phyloP scores from a whole-genome alignment of 1,140 invertebrate genomes.

The Babylonia areolata region DNA sequence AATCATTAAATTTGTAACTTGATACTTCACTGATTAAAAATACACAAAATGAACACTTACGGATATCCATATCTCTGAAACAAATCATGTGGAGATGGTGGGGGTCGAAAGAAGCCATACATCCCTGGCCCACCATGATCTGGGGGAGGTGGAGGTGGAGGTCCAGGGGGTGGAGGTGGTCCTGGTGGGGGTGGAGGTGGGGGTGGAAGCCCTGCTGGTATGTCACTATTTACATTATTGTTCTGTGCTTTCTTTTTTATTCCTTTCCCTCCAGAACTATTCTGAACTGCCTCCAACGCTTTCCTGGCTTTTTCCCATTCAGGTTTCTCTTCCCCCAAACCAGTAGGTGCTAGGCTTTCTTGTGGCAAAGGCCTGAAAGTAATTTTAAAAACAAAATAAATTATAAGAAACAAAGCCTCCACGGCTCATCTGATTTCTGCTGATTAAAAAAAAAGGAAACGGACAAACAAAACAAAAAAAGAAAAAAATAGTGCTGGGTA shows the following conservation, averaged over 20 bases:
- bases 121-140: neutral
- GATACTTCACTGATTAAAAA: neutral
- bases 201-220: conserved; percentile 22
- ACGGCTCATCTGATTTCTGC: too few species aligned
- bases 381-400: too few species aligned
- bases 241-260: conserved; percentile 37
- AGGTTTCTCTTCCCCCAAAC: conserved; percentile 52
- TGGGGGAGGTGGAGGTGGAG: conserved; percentile 38
- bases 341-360: neutral
- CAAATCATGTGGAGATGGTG: conserved; percentile 23
- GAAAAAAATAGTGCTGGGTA: too few species aligned
- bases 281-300: conserved; percentile 59
- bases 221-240: conserved; percentile 15
- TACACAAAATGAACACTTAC: conserved; percentile 28
- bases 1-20: neutral
- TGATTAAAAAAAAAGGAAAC: too few species aligned
- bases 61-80: conserved; percentile 45
- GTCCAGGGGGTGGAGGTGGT: conserved; percentile 33
- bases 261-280: conserved; percentile 41
- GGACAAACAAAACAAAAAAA: too few species aligned
- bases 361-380: conserved; percentile 25
- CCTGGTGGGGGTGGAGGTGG: conserved; percentile 36
- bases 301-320: conserved; percentile 66
- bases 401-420: too few species aligned
- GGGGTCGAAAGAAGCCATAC: conserved; percentile 8